Evolutionary conservation across 2,888 invertebrate species (phyloP), one percentile per base, ranked within the genome.

Genomic region (Parthenolecanium corni): DNA sequence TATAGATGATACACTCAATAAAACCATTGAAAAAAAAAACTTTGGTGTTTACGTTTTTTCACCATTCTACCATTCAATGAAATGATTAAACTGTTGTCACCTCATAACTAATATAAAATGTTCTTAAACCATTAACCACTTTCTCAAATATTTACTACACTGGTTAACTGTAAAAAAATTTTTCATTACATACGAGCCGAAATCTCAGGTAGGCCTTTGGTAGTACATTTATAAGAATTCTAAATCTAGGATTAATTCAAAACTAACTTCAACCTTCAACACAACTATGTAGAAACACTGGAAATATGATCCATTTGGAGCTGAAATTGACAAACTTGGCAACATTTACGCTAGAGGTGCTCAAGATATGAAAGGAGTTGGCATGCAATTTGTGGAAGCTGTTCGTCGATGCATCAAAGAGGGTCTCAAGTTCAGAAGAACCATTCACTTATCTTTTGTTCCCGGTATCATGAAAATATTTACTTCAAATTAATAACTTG

Each of bases 171-270:
- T n/a, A n/a, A n/a, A n/a, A n/a, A n/a, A n/a, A n/a, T n/a, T n/a
- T n/a, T n/a, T n/a, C n/a, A n/a, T n/a, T n/a, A n/a, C n/a, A n/a
- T n/a, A n/a, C n/a, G n/a, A n/a, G 67, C 79, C 97, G 21, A 95
- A 94, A 73, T 94, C 93, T 4, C 96, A 97, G 71, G 95, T 91
- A 82, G 96, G 97, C 73, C n/a, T n/a, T n/a, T n/a, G n/a, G 96
- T 97, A 1, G 96, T 96, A 1, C 95, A 96, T 5, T 94, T 94
- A 0, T 93, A 86, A 72, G 65, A 24, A 36, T 38, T 23, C 40
- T 44, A 47, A 2, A 12, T 38, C n/a, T 12, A 31, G 3, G 3
- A 52, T 12, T 6, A 6, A 16, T 47, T 14, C 31, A 14, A 12
- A 25, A 25, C 31, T n/a, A 25, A 23, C 9, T 18, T 14, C 6